These are phyloP conservation scores for Premnoplex brunnescens DNA, from an alignment of 2,797 vertebrate species.

Conservation along the genomic window DNA sequence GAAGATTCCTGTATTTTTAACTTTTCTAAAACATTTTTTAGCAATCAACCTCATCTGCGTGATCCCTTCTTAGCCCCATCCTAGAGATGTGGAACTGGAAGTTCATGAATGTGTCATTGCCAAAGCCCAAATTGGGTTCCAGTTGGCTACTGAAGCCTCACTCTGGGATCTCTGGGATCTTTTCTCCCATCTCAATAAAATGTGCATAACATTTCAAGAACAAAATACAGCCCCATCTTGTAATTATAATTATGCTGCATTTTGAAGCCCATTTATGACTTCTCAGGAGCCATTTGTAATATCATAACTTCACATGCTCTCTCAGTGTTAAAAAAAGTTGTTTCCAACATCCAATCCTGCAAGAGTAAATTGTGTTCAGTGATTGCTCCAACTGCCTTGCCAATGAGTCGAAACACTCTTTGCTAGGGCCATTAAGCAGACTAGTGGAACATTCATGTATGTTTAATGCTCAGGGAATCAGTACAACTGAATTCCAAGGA, in stretches of 20 bases:
- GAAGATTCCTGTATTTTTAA: not conserved
- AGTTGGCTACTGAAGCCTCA: not conserved
- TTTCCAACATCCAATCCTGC: constrained; percentile 4
- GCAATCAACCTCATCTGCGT: not conserved
- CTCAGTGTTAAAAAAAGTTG: not conserved
- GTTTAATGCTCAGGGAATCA: constrained; percentile 48
- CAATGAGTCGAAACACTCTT: constrained; percentile 13
- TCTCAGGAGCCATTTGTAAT: constrained; percentile 19
- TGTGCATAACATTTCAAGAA: not conserved
- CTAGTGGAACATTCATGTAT: constrained; percentile 18
- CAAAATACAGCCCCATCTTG: not conserved
- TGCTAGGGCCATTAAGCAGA: constrained; percentile 54
- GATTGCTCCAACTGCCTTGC: constrained; percentile 38
- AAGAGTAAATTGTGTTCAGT: constrained; percentile 7
- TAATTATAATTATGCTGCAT: not conserved
- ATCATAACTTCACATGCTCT: not conserved
- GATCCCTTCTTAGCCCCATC: not conserved
- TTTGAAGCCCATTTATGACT: constrained; percentile 44
- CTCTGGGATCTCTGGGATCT: not conserved
- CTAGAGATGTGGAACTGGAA: not conserved
- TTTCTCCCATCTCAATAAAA: not conserved
- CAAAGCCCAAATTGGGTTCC: not conserved
- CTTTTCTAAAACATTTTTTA: not conserved
- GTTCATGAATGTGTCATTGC: not conserved
- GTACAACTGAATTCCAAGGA: constrained; percentile 53